Percentiles rank a stretch among this genome's conserved stretches.
These are phyloP conservation scores for Brachynemurus nebulosus DNA, from an alignment of 2,888 invertebrate genomes.

Conservation along the genomic window DNA sequence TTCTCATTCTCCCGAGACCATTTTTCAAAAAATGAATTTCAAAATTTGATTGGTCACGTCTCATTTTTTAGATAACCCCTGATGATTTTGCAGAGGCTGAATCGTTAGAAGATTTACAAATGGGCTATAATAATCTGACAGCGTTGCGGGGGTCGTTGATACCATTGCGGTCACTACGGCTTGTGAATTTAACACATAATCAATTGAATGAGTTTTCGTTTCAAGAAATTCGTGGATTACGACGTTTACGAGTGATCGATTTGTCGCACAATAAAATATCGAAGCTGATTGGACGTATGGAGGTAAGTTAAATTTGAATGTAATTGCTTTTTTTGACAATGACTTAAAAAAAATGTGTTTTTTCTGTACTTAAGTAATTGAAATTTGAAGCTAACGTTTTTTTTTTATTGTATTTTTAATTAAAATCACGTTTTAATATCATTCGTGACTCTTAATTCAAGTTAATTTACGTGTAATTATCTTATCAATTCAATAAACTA, in stretches of 20 bases:
- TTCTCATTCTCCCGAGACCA: background rate
- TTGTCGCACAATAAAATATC: constrained; percentile 62
- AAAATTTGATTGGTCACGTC: background rate
- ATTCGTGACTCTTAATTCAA: background rate
- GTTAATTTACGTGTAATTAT: constrained; percentile 1
- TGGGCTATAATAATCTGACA: constrained; percentile 58
- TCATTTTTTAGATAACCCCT: constrained; percentile 42
- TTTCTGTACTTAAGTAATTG: constrained; percentile 1
- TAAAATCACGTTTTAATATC: background rate
- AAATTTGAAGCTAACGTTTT: background rate
- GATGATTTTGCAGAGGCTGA: constrained; percentile 65
- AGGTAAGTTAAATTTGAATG: constrained; percentile 36
- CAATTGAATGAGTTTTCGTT: constrained; percentile 62
- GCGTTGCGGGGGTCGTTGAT: constrained; percentile 59
- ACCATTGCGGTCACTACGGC: constrained; percentile 49
- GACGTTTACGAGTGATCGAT: constrained; percentile 55
- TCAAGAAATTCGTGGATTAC: constrained; percentile 61
- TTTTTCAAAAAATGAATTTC: background rate
- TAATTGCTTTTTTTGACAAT: constrained; percentile 1
- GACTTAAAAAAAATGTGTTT: too few species aligned
- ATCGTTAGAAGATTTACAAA: constrained; percentile 50
- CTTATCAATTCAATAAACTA: background rate
- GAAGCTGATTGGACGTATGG: constrained; percentile 48
- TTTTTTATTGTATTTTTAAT: background rate
- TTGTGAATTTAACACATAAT: constrained; percentile 64